Conservation (phyloP, 1,140 invertebrate species). For the Brachionus asplanchnoidis region DNA sequence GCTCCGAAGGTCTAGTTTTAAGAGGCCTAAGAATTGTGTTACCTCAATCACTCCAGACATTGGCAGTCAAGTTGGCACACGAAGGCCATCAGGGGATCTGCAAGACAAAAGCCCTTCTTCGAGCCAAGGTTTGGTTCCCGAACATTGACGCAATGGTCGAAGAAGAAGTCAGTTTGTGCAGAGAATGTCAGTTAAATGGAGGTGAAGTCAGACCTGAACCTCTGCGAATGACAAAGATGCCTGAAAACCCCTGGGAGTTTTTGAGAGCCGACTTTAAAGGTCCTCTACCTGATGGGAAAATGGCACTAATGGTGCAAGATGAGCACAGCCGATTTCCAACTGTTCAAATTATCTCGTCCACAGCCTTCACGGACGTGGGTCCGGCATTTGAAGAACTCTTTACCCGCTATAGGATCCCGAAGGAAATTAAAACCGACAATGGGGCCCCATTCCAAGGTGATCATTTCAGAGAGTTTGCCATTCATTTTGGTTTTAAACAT, state of each 20-base stretch:
- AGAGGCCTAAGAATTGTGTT: background rate
- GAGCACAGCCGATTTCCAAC: conserved; percentile 48
- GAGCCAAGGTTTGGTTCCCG: conserved; percentile 45
- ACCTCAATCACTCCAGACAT: background rate
- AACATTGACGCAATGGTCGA: conserved; percentile 43
- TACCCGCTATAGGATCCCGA: conserved; percentile 43
- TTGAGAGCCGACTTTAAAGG: conserved; percentile 48
- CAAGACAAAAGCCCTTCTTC: conserved; percentile 44
- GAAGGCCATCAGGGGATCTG: conserved; percentile 44
- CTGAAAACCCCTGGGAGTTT: conserved; percentile 44
- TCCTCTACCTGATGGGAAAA: conserved; percentile 45
- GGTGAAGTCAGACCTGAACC: conserved; percentile 44
- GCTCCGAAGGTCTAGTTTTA: no score
- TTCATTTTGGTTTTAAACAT: conserved; percentile 41
- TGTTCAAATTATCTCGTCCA: conserved; percentile 45
- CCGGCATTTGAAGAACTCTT: conserved; percentile 43
- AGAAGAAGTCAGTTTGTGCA: conserved; percentile 42
- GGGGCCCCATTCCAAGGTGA: conserved; percentile 43
- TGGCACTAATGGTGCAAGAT: conserved; percentile 47
- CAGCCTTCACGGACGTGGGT: background rate
- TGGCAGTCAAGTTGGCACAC: conserved; percentile 26
- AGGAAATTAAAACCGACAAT: conserved; percentile 43
- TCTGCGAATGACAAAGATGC: conserved; percentile 44
- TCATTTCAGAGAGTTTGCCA: conserved; percentile 42
- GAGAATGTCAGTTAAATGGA: conserved; percentile 43